These are phyloP conservation scores for Oncorhynchus nerka DNA, from an alignment of 2,113 vertebrate species.

Conservation along the genomic window DNA sequence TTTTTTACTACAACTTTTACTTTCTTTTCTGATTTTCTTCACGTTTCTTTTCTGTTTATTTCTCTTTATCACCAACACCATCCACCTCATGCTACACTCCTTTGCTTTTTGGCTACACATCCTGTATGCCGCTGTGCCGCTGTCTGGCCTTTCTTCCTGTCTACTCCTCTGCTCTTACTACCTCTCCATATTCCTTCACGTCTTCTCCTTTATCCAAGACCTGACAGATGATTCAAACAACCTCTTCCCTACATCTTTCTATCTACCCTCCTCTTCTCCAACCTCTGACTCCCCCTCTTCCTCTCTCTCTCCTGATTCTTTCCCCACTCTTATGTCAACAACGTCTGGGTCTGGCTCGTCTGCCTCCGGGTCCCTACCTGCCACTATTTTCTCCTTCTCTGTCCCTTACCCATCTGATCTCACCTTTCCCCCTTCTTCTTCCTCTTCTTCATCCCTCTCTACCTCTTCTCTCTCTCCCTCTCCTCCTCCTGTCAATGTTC, in stretches of 20 bases:
- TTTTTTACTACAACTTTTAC: slow-evolving; percentile 11
- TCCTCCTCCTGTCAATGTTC: background rate
- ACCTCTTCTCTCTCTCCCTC: background rate
- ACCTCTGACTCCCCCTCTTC: slow-evolving; percentile 29
- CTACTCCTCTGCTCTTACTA: background rate
- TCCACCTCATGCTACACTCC: background rate
- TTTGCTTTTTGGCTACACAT: background rate
- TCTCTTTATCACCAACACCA: slow-evolving; percentile 20
- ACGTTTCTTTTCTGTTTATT: slow-evolving; percentile 35
- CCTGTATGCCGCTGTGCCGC: background rate
- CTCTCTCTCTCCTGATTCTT: slow-evolving; percentile 1
- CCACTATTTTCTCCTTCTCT: background rate
- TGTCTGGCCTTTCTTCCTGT: background rate
- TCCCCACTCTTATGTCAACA: slow-evolving; percentile 7
- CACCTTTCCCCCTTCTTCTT: slow-evolving; percentile 5
- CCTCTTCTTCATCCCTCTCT: background rate
- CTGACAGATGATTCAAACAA: background rate
- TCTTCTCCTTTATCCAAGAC: background rate
- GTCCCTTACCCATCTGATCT: background rate
- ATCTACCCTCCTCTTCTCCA: slow-evolving; percentile 34
- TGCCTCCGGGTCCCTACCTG: background rate
- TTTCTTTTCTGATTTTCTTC: slow-evolving; percentile 47
- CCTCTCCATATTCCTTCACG: background rate
- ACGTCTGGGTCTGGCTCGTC: background rate
- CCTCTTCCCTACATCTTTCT: background rate